phyloP scores from a whole-genome alignment of 2,113 vertebrate species.

The Ibidorhyncha struthersii region DNA sequence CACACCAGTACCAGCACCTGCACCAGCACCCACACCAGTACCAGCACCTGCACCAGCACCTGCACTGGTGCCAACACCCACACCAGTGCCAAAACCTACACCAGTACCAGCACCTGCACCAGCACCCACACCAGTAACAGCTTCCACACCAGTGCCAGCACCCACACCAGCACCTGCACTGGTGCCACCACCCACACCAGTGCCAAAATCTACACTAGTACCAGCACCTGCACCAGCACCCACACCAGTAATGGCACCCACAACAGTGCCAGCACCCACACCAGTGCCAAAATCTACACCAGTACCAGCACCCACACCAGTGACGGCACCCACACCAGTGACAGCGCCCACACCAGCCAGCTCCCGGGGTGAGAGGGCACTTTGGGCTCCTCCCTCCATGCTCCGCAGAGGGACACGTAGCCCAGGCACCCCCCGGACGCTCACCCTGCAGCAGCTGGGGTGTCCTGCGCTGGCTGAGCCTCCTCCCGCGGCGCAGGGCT shows the following conservation, averaged over 20 bases:
- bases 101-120: no score
- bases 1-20: not conserved
- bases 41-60: not conserved
- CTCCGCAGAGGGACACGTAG: not conserved
- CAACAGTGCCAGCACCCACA: rapidly evolving
- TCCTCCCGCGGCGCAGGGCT: rapidly evolving
- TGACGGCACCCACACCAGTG: not conserved
- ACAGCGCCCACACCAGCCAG: not conserved
- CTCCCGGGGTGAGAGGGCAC: rapidly evolving
- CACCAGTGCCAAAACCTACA: not conserved
- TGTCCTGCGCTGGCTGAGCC: not conserved
- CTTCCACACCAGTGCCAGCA: no score
- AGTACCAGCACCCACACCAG: not conserved
- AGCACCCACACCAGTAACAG: no score
- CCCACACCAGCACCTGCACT: not conserved
- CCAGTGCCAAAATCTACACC: rapidly evolving
- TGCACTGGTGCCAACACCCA: not conserved
- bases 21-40: not conserved
- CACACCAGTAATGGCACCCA: no score
- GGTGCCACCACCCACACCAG: not conserved
- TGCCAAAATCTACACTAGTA: no score
- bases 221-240: no score
- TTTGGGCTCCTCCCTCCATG: rapidly evolving
- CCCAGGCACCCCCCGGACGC: rapidly evolving
- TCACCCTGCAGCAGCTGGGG: rapidly evolving